Percentiles rank a stretch among this genome's conserved stretches.
Conservation (phyloP, 1,140 invertebrate species). For the Bacillus rossius region DNA sequence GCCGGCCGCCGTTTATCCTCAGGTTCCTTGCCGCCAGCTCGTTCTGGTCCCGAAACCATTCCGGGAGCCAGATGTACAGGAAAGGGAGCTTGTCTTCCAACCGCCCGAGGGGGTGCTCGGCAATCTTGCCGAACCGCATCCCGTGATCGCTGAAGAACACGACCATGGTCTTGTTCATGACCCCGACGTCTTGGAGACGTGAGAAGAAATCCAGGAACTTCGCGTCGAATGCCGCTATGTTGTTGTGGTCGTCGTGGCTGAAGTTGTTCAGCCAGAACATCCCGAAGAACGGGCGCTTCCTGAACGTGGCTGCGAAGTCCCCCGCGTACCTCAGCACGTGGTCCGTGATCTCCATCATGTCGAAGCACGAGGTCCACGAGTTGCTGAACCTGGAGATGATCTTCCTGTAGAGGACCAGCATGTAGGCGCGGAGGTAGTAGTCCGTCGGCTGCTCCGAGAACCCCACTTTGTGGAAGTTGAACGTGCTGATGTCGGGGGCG, state of each 20-base stretch:
- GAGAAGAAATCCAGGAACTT: slow-evolving; percentile 52
- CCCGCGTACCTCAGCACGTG: slow-evolving; percentile 16
- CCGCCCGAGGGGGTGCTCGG: slow-evolving; percentile 47
- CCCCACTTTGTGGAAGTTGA: slow-evolving; percentile 73
- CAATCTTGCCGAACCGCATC: slow-evolving; percentile 45
- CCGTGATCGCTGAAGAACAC: slow-evolving; percentile 40
- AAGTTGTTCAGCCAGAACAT: slow-evolving; percentile 76
- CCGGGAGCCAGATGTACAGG: slow-evolving; percentile 44
- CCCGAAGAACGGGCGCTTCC: slow-evolving; percentile 48
- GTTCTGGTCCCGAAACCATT: slow-evolving; percentile 35
- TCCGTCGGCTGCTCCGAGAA: slow-evolving; percentile 74
- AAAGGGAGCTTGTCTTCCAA: slow-evolving; percentile 52
- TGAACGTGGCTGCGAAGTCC: slow-evolving; percentile 4
- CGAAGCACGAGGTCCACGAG: background rate
- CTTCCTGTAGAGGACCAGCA: slow-evolving; percentile 29
- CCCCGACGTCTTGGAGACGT: slow-evolving; percentile 48
- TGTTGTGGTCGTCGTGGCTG: slow-evolving; percentile 71
- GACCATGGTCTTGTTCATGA: slow-evolving; percentile 55
- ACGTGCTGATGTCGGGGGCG: slow-evolving; percentile 62
- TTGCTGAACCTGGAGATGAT: background rate
- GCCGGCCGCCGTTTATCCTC: no score
- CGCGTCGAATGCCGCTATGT: slow-evolving; percentile 59
- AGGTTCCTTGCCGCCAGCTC: no score
- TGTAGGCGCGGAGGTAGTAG: slow-evolving; percentile 73
- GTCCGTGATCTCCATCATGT: background rate